These are phyloP conservation scores for Megamerina dolium DNA, from an alignment of 2,888 invertebrate species.

Conservation along the genomic window DNA sequence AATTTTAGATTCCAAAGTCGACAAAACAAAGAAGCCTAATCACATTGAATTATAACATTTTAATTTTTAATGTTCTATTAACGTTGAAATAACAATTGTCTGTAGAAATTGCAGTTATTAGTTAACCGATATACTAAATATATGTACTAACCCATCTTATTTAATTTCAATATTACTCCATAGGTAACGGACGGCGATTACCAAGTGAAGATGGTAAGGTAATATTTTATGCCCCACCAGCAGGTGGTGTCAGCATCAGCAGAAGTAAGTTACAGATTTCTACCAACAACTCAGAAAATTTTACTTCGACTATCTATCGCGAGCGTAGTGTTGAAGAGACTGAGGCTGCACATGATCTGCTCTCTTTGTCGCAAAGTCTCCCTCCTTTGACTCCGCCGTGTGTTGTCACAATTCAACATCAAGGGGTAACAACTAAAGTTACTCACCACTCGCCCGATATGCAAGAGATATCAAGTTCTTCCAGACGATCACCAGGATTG, in stretches of 20 bases:
- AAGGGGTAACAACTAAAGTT: conserved; percentile 20
- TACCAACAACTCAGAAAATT: conserved; percentile 19
- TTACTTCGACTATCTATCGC: conserved; percentile 36
- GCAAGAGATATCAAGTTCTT: conserved; percentile 48
- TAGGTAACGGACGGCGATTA: too few relatives aligned
- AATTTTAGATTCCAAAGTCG: too few relatives aligned
- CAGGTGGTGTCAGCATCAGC: conserved; percentile 26
- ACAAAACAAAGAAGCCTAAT: too few relatives aligned
- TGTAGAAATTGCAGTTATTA: too few relatives aligned
- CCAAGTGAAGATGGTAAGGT: conserved; percentile 42
- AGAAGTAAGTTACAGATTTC: background rate
- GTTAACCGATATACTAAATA: too few relatives aligned
- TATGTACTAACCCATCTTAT: too few relatives aligned
- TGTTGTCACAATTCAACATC: conserved; percentile 59
- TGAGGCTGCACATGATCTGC: conserved; percentile 78
- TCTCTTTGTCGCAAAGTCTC: conserved; percentile 69
- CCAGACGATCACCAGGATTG: conserved; percentile 28
- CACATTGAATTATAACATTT: too few relatives aligned
- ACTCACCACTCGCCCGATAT: conserved; percentile 33
- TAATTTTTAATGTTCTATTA: too few relatives aligned
- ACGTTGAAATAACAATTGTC: too few relatives aligned
- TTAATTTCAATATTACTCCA: too few relatives aligned
- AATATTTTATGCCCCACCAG: conserved; percentile 49
- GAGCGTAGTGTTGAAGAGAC: conserved; percentile 74
- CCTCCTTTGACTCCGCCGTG: conserved; percentile 70